Conservation (phyloP, 1,140 invertebrate genomes). For the Drosophila bocki region DNA sequence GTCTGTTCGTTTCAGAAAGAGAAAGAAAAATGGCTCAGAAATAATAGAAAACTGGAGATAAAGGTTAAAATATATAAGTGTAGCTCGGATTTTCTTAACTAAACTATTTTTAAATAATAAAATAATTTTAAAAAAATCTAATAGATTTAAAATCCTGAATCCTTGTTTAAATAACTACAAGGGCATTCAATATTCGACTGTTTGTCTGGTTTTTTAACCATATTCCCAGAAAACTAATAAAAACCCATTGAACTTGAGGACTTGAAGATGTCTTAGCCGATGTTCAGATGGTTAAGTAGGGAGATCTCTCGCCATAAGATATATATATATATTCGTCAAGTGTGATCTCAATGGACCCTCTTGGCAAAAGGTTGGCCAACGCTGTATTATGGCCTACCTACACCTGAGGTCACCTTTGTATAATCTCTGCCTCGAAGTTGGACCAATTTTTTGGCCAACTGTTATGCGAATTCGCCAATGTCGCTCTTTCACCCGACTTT, state of each 20-base stretch:
- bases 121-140: no score
- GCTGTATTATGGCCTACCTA: constrained; percentile 35
- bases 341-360: constrained; percentile 6
- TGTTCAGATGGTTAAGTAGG: constrained; percentile 2
- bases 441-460: constrained; percentile 14
- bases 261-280: neutral
- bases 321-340: neutral
- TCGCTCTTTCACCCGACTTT: constrained; percentile 19
- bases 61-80: no score
- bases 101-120: no score
- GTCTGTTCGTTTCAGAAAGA: neutral
- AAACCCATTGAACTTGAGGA: constrained; percentile 7
- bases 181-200: neutral
- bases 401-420: constrained; percentile 34
- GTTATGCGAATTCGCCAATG: constrained; percentile 27
- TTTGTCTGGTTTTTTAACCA: neutral
- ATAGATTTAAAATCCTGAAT: neutral
- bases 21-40: no score
- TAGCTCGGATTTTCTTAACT: no score
- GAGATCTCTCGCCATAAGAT: neutral
- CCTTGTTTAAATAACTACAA: neutral
- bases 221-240: neutral
- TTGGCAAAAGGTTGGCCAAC: constrained; percentile 16
- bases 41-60: no score
- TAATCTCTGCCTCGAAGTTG: constrained; percentile 7